A percentile compares a stretch with the other conserved stretches of the same genome.
Evolutionary conservation across 2,113 vertebrate genomes (phyloP).

Genomic region (Solea solea): DNA sequence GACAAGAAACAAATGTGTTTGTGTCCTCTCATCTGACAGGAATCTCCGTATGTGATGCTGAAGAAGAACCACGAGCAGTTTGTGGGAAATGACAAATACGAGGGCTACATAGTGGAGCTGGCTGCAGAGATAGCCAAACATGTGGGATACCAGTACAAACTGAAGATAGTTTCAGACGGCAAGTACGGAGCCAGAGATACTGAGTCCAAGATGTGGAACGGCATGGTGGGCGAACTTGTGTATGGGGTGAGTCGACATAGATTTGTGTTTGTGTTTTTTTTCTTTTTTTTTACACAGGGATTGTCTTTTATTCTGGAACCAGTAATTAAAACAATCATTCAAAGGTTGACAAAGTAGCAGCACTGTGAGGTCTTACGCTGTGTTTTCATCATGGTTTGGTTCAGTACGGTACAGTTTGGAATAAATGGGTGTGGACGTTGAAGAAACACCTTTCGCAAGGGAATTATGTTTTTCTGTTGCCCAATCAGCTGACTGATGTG

Average conservation of each 20-base stretch:
- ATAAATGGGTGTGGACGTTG: no score
- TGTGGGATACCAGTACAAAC: conserved; percentile 93
- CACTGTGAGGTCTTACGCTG: no score
- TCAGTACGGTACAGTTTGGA: no score
- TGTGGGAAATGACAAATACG: conserved; percentile 92
- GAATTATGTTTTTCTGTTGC: no score
- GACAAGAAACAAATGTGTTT: background rate
- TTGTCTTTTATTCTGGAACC: background rate
- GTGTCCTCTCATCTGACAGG: conserved; percentile 77
- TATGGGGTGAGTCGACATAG: conserved; percentile 85
- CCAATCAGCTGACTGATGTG: no score
- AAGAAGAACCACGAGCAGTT: conserved; percentile 96
- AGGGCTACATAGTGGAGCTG: conserved; percentile 97
- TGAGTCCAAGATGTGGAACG: conserved; percentile 96
- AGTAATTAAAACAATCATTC: no score
- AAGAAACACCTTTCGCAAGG: no score
- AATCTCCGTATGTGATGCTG: conserved; percentile 97
- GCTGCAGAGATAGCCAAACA: conserved; percentile 98
- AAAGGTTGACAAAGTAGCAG: no score
- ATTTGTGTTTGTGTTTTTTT: conserved; percentile 2
- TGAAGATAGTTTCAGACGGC: conserved; percentile 94
- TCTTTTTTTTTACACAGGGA: background rate
- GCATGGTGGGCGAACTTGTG: conserved; percentile 98
- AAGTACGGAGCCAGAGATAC: conserved; percentile 95
- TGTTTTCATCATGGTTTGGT: no score